These are phyloP conservation scores for Mythimna lalbum DNA, from an alignment of 2,888 invertebrate genomes.

Conservation along the genomic window DNA sequence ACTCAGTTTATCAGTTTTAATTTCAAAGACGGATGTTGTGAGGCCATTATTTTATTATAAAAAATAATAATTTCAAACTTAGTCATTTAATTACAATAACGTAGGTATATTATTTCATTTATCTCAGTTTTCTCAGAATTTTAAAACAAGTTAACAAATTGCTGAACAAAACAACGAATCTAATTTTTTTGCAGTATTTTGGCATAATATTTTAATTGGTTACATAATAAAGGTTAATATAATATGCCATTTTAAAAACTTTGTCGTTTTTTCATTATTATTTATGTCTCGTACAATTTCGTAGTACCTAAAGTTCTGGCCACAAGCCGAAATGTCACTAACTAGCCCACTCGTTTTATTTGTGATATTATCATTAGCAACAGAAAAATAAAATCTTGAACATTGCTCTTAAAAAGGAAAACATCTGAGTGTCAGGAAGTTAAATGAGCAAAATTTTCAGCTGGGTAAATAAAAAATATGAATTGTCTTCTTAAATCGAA, in stretches of 20 bases:
- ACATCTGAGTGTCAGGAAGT: background rate
- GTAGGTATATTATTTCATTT: background rate
- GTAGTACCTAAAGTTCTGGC: constrained; percentile 44
- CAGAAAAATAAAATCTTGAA: constrained; percentile 25
- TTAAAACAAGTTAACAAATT: constrained; percentile 9
- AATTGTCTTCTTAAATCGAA: constrained; percentile 12
- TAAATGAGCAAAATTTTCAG: background rate
- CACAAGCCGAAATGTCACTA: constrained; percentile 48
- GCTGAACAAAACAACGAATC: constrained; percentile 16
- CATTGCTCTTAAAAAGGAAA: constrained; percentile 12
- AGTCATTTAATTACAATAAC: constrained; percentile 3
- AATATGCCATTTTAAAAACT: background rate
- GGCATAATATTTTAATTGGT: background rate
- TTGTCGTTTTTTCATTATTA: constrained; percentile 24
- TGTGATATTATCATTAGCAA: constrained; percentile 43
- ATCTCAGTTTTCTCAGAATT: background rate
- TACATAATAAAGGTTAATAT: constrained; percentile 2
- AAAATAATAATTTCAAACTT: background rate
- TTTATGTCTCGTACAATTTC: constrained; percentile 31
- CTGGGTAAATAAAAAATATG: background rate
- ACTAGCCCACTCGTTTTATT: constrained; percentile 34
- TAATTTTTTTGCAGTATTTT: constrained; percentile 17
- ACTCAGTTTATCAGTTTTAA: constrained; percentile 19
- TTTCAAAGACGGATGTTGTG: constrained; percentile 17
- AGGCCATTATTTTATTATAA: background rate